A percentile compares a stretch with the other conserved stretches of the same genome.
Conservation (phyloP, 2,113 vertebrate species). For the Platichthys flesus region DNA sequence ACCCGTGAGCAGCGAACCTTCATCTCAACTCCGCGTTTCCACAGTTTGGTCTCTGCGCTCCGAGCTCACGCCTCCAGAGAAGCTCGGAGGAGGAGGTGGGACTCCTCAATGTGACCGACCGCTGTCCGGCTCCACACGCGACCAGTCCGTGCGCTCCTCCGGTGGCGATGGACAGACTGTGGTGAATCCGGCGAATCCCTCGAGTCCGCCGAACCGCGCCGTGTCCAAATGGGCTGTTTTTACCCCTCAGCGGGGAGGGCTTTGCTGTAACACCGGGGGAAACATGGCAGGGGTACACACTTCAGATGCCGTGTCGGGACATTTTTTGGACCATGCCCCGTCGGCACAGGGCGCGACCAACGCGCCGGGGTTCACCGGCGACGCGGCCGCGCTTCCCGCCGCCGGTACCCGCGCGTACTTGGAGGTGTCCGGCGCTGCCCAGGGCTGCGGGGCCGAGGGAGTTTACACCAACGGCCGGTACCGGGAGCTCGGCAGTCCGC, state of each 20-base stretch:
- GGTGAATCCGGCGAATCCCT: slow-evolving; percentile 23
- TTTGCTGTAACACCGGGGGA: slow-evolving; percentile 67
- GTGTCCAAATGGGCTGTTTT: slow-evolving; percentile 60
- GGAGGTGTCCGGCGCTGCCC: slow-evolving; percentile 76
- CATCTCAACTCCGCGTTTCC: not conserved
- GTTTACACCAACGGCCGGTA: slow-evolving; percentile 81
- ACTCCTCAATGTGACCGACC: slow-evolving; percentile 26
- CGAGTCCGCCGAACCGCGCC: slow-evolving; percentile 15
- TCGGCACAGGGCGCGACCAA: slow-evolving; percentile 62
- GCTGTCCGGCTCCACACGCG: slow-evolving; percentile 19
- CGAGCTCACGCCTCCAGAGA: slow-evolving; percentile 30
- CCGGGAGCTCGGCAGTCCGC: slow-evolving; percentile 74
- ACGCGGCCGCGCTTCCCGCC: slow-evolving; percentile 44
- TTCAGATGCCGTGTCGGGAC: slow-evolving; percentile 78
- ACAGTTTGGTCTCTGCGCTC: not conserved
- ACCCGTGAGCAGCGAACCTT: not conserved
- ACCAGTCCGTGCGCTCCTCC: slow-evolving; percentile 34
- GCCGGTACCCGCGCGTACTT: slow-evolving; percentile 70
- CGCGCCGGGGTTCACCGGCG: slow-evolving; percentile 56
- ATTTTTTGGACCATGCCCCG: slow-evolving; percentile 65
- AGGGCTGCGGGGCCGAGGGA: slow-evolving; percentile 75
- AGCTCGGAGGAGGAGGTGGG: slow-evolving; percentile 13
- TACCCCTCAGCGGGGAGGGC: slow-evolving; percentile 32
- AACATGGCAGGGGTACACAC: slow-evolving; percentile 82
- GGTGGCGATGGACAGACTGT: slow-evolving; percentile 23